These are phyloP conservation scores for Rana temporaria DNA, from an alignment of 2,113 vertebrate genomes.

Conservation along the genomic window DNA sequence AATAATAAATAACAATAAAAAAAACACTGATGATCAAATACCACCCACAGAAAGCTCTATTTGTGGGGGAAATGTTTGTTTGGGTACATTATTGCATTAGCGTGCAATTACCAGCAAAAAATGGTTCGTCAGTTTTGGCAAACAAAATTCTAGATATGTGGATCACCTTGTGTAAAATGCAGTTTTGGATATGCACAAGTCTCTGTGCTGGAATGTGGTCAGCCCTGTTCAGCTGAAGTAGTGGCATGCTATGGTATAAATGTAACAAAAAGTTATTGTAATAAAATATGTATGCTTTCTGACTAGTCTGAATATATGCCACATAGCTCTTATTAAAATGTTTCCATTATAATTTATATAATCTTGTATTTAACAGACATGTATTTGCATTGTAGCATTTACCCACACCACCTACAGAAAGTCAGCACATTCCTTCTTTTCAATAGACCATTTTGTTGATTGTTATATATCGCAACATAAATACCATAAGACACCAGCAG, in stretches of 20 bases:
- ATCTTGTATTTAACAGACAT: background rate
- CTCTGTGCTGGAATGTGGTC: conserved; percentile 8
- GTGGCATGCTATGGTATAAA: background rate
- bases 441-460: conserved; percentile 47
- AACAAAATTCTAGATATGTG: background rate
- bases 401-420: conserved; percentile 41
- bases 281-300: background rate
- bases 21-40: too few relatives aligned
- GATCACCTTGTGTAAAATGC: background rate
- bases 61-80: too few relatives aligned
- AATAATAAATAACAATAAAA: too few relatives aligned
- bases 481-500: background rate
- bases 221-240: background rate
- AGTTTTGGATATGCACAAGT: background rate
- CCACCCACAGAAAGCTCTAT: too few relatives aligned
- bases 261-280: background rate
- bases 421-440: conserved; percentile 21
- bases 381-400: background rate
- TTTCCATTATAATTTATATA: background rate
- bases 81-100: too few relatives aligned
- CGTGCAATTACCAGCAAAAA: too few relatives aligned
- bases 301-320: background rate
- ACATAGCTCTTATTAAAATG: background rate
- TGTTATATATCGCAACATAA: background rate
- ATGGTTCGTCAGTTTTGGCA: background rate